Percentiles rank a stretch among this genome's conserved stretches.
Evolutionary conservation across 1,140 invertebrate genomes (phyloP).

Genomic region (Aporrectodea caliginosa): DNA sequence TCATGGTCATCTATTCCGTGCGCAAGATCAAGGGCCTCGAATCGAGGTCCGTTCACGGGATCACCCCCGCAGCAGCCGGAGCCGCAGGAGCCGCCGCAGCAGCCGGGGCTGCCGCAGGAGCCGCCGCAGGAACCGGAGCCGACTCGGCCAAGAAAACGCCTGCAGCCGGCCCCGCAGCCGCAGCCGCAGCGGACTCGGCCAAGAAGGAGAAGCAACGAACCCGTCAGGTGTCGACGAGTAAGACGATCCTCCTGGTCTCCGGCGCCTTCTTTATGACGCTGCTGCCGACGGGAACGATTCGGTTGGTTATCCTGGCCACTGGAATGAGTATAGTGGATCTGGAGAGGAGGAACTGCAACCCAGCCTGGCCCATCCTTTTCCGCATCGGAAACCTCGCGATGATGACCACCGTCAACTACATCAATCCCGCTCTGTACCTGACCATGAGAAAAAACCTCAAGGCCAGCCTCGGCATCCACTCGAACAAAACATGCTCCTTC

Average conservation of each 20-base stretch:
- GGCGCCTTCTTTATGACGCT: neutral
- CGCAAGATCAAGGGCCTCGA: neutral
- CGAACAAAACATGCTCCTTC: neutral
- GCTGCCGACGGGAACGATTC: neutral
- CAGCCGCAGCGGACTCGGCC: neutral
- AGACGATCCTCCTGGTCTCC: neutral
- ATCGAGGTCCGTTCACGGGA: neutral
- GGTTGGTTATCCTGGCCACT: neutral
- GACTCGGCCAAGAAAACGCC: no score
- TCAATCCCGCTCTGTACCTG: neutral
- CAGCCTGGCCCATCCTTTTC: neutral
- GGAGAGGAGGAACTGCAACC: neutral
- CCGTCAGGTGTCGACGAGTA: neutral
- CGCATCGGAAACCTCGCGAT: neutral
- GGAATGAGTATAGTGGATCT: neutral
- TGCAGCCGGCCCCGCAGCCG: neutral
- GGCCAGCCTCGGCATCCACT: neutral
- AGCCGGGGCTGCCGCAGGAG: no score
- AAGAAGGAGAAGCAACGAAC: neutral
- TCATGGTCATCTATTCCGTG: neutral
- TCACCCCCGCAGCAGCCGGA: no score
- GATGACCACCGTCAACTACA: neutral
- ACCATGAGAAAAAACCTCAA: neutral
- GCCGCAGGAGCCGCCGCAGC: no score
- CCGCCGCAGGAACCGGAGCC: no score